These are phyloP conservation scores for Dichetophora obliterata DNA, from an alignment of 2,888 invertebrate genomes.

Conservation along the genomic window DNA sequence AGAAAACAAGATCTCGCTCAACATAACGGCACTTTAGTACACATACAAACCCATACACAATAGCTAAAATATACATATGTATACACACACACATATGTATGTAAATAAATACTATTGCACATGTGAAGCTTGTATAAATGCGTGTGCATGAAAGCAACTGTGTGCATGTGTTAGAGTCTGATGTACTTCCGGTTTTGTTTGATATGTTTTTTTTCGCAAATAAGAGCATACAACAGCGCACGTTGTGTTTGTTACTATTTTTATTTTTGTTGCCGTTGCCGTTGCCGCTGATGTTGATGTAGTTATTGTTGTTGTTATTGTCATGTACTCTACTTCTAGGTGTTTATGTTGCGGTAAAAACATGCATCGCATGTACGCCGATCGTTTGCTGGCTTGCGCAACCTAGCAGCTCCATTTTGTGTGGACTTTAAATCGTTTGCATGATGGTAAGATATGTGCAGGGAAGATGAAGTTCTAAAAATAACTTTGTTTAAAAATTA, in stretches of 20 bases:
- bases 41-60: too few relatives aligned
- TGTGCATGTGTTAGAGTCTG: neutral
- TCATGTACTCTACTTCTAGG: conserved; percentile 57
- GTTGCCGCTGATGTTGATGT: conserved; percentile 19
- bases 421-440: neutral
- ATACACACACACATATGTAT: neutral
- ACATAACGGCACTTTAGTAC: too few relatives aligned
- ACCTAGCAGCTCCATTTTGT: neutral
- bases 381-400: neutral
- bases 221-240: neutral
- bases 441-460: neutral
- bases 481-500: neutral
- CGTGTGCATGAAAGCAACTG: conserved; percentile 26
- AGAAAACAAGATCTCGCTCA: neutral
- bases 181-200: neutral
- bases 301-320: conserved; percentile 36
- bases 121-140: conserved; percentile 5
- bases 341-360: conserved; percentile 48
- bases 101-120: neutral
- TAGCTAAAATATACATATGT: too few relatives aligned
- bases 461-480: neutral
- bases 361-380: conserved; percentile 6
- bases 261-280: too few relatives aligned
- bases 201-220: neutral
- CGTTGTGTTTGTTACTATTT: too few relatives aligned